A percentile compares a stretch with the other conserved stretches of the same genome.
Conservation (phyloP, 2,797 vertebrate species). For the Anguilla marmorata region DNA sequence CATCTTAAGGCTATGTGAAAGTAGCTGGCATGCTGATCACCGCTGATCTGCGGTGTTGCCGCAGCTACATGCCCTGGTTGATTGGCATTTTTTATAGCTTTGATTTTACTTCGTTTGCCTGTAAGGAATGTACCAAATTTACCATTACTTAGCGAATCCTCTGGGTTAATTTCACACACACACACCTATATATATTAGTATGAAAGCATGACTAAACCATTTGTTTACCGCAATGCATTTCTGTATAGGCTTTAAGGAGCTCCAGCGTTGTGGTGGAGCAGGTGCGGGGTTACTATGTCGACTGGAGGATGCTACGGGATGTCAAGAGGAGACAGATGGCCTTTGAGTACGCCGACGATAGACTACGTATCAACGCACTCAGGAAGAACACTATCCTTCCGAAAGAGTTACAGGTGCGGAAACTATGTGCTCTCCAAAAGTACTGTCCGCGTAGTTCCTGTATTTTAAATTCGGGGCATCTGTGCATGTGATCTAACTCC, state of each 20-base stretch:
- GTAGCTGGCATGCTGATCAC: neutral
- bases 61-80: neutral
- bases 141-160: neutral
- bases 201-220: neutral
- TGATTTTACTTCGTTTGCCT: too few relatives aligned
- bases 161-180: too few relatives aligned
- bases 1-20: too few relatives aligned
- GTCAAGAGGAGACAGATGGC: constrained; percentile 89
- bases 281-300: constrained; percentile 80
- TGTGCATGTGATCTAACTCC: neutral
- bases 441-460: neutral
- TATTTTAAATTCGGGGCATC: neutral
- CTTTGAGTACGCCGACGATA: constrained; percentile 84
- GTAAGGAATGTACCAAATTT: neutral
- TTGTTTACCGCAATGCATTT: neutral
- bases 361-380: constrained; percentile 88
- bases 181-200: too few relatives aligned
- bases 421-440: neutral
- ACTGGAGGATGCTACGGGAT: constrained; percentile 95
- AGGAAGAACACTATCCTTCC: constrained; percentile 92
- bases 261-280: constrained; percentile 69
- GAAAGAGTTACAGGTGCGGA: constrained; percentile 84
- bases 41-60: neutral
- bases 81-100: neutral
- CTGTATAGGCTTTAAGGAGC: constrained; percentile 62